Evolutionary conservation across 2,797 vertebrate species (phyloP).

Genomic region (Parambassis ranga): DNA sequence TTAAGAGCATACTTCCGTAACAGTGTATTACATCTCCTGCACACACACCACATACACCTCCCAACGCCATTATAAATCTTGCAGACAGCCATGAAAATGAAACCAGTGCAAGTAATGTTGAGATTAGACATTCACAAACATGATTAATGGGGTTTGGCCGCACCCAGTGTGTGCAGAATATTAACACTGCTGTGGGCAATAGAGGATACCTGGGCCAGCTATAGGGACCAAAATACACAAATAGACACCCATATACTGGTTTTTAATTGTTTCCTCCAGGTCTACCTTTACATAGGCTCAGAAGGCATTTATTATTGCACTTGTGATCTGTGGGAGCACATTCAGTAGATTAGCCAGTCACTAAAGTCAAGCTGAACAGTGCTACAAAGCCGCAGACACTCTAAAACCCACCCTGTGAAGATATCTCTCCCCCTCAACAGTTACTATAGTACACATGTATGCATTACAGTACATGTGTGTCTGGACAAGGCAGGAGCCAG

Average conservation of each 20-base stretch:
- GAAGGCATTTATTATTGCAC: conserved; percentile 31
- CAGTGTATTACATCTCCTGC: conserved; percentile 45
- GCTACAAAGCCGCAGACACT: conserved; percentile 1
- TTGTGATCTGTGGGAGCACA: conserved; percentile 26
- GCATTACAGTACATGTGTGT: background rate
- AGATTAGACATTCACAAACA: conserved; percentile 86
- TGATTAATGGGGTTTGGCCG: conserved; percentile 80
- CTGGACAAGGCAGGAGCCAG: background rate
- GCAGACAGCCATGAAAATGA: conserved; percentile 83
- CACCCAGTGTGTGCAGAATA: conserved; percentile 77
- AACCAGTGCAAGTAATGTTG: conserved; percentile 80
- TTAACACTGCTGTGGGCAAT: conserved; percentile 70
- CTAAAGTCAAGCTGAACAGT: conserved; percentile 15
- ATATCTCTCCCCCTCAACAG: background rate
- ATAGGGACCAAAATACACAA: conserved; percentile 27
- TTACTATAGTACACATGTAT: background rate
- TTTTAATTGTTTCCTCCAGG: conserved; percentile 37
- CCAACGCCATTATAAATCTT: conserved; percentile 82
- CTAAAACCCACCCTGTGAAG: background rate
- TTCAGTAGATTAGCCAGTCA: conserved; percentile 10
- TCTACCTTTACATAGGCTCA: conserved; percentile 12
- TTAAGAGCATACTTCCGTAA: conserved; percentile 62
- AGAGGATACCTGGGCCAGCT: conserved; percentile 56
- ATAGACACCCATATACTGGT: conserved; percentile 10
- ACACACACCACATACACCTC: conserved; percentile 45